Evolutionary conservation across 2,797 vertebrate genomes (phyloP).

Genomic region (Neopelma chrysocephalum): DNA sequence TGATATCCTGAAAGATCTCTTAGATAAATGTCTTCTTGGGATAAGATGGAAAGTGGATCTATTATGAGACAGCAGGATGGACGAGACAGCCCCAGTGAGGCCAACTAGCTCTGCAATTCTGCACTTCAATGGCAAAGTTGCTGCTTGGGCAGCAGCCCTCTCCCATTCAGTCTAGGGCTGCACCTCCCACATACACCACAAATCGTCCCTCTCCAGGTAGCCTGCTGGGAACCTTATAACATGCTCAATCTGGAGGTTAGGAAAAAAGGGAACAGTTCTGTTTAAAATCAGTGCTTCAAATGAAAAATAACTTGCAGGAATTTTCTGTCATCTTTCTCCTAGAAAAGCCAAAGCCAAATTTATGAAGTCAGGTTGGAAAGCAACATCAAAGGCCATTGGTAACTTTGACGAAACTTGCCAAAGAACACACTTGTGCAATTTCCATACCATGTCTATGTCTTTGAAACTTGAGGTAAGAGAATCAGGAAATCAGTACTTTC

Average conservation of each 20-base stretch:
- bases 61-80: not conserved
- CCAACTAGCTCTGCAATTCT: not conserved
- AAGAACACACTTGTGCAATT: not conserved
- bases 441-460: not conserved
- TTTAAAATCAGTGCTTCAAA: not conserved
- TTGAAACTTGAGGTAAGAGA: slow-evolving; percentile 3
- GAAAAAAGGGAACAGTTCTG: not conserved
- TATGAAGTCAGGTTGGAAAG: slow-evolving; percentile 4
- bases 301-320: not conserved
- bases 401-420: not conserved
- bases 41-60: not conserved
- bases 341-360: slow-evolving; percentile 11
- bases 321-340: slow-evolving; percentile 3
- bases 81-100: not conserved
- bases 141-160: not conserved
- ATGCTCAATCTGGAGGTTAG: not conserved
- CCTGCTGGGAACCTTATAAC: not conserved
- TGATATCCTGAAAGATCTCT: not conserved
- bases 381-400: not conserved
- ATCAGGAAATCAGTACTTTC: not conserved
- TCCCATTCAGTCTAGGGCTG: not conserved
- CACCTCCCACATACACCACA: not conserved
- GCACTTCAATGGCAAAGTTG: not conserved
- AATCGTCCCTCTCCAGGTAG: not conserved
- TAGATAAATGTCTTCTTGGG: not conserved